Base-by-base conservation (phyloP, 1,140 invertebrate genomes). In the Nasonia vitripennis region DNA sequence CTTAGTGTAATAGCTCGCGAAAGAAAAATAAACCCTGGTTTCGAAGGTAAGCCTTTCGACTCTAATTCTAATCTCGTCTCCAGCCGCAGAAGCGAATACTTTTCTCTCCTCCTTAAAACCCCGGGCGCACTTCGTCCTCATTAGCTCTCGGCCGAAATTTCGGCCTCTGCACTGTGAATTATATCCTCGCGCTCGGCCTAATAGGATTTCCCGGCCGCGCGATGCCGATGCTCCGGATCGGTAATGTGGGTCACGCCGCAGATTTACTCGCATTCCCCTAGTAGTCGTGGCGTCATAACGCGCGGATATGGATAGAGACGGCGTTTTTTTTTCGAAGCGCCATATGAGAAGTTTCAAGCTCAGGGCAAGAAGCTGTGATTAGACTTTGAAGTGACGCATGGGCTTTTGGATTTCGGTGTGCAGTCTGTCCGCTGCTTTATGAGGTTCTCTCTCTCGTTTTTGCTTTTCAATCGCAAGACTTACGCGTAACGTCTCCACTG, bases 201-300 rank as follows among this genome's bases (percentile, higher is more conserved):
- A 82, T 82, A 75, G 81, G 71, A 82, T 82, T 82, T 51, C 27
- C 81, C n/a, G 27, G 27, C 27, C 17, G 74, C 34, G 71, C 71
- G 41, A 34, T 75, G 37, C 41, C 34, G 27, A 34, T 67, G n/a
- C 51, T 7, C 17, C 23, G 67, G 1, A 48, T 82, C 55, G 81
- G 71, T 82, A 82, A 82, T 82, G 71, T 82, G 27, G 81, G 81
- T 82, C 70, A 82, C 81, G 81, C 1, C 81, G 27, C 27, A 75
- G 48, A 82, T 82, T 82, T 82, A 75, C 79, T 81, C 51, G 23
- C 70, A 27, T 31, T 62, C 55, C 23, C 12, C 27, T 27, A 71
- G 68, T 34, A 71, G 68, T 34, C 5, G 11, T 27, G 62, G 68
- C 68, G 55, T 62, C 3, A 62, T n/a, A 55, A 14, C 17, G 55